Evolutionary conservation across 2,113 vertebrate species (phyloP).

Genomic region (Amphiprion ocellaris): DNA sequence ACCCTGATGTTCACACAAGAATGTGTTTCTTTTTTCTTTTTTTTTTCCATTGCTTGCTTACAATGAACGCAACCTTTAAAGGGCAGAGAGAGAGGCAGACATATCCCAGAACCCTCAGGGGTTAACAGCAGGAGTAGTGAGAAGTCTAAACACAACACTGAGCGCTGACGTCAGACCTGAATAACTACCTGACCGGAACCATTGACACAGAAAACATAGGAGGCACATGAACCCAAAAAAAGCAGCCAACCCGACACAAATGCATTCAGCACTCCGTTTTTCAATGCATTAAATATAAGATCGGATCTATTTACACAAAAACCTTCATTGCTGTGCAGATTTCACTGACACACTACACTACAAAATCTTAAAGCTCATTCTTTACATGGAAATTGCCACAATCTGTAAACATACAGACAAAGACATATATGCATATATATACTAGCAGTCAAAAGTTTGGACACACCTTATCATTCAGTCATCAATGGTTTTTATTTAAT

Average conservation of each 20-base stretch:
- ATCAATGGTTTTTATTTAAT: too few relatives aligned
- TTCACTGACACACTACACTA: not conserved
- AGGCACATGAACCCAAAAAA: not conserved
- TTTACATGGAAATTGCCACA: not conserved
- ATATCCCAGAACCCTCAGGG: slow-evolving; percentile 77
- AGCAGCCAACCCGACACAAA: not conserved
- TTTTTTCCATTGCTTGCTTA: slow-evolving; percentile 40
- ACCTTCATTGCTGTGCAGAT: too few relatives aligned
- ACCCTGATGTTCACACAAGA: slow-evolving; percentile 58
- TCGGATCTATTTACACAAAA: too few relatives aligned
- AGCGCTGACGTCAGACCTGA: slow-evolving; percentile 62
- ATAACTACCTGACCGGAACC: slow-evolving; percentile 52
- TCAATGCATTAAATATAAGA: not conserved
- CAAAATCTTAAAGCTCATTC: not conserved
- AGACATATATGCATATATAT: too few relatives aligned
- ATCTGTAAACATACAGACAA: not conserved
- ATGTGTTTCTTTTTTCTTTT: slow-evolving; percentile 58
- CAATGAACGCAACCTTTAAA: slow-evolving; percentile 82
- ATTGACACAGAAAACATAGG: slow-evolving; percentile 39
- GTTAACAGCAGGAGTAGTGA: slow-evolving; percentile 74
- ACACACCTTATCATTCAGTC: too few relatives aligned
- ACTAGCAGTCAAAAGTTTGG: too few relatives aligned
- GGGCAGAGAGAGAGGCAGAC: slow-evolving; percentile 75
- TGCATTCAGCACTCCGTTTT: slow-evolving; percentile 5
- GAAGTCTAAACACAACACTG: slow-evolving; percentile 75